Conservation (phyloP, 1,140 invertebrate genomes). For the Pararge aegeria region DNA sequence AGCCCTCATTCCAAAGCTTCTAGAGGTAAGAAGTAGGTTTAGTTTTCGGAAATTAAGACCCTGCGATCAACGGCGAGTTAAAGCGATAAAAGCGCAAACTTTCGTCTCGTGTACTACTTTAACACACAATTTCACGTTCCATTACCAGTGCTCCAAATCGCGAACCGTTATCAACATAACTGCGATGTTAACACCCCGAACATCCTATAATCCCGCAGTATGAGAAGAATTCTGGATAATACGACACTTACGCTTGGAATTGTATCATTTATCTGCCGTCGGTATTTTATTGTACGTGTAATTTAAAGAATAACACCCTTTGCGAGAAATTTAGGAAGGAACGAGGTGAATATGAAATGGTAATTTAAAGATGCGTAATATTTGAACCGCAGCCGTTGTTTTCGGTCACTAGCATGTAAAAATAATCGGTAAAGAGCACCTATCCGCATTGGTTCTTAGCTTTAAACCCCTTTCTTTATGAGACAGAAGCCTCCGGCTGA, state of each 20-base stretch:
- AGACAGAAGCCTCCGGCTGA: no score
- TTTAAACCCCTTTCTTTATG: no score
- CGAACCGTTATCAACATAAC: background rate
- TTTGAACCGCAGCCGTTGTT: no score
- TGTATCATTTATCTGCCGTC: slow-evolving; percentile 3
- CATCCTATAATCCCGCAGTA: slow-evolving; percentile 5
- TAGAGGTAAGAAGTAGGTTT: no score
- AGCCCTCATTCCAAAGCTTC: no score
- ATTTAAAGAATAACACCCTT: slow-evolving; percentile 2
- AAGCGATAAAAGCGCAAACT: no score
- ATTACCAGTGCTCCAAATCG: background rate
- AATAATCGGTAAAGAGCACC: no score
- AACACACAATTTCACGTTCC: background rate
- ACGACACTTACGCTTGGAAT: slow-evolving; percentile 1
- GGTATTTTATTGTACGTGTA: slow-evolving; percentile 6
- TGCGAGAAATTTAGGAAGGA: background rate
- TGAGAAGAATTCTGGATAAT: slow-evolving; percentile 3
- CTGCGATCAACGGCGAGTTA: no score
- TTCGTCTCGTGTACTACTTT: no score
- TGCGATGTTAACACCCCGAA: background rate
- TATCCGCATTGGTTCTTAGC: no score
- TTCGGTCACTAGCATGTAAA: no score
- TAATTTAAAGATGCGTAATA: background rate
- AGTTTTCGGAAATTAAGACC: no score
- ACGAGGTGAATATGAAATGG: background rate